Evolutionary conservation across 2,113 vertebrate genomes (phyloP).

Genomic region (Origma solitaria): DNA sequence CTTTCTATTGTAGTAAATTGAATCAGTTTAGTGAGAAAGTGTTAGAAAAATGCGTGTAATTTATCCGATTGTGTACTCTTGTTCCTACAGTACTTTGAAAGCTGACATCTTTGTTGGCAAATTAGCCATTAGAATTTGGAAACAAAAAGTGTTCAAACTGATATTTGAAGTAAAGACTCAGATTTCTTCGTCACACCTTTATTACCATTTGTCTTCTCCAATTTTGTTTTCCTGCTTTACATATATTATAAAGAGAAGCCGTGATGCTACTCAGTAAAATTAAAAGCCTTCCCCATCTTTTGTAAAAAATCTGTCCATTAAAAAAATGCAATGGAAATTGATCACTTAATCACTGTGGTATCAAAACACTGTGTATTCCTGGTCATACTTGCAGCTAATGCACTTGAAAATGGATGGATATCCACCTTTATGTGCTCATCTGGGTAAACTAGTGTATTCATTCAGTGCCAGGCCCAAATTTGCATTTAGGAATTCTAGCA

Average conservation of each 20-base stretch:
- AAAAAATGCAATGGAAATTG: not conserved
- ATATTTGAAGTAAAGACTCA: slow-evolving; percentile 12
- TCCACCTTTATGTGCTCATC: not conserved
- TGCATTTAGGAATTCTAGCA: not conserved
- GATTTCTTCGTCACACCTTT: slow-evolving; percentile 44
- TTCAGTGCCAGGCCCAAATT: not conserved
- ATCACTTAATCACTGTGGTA: not conserved
- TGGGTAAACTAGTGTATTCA: not conserved
- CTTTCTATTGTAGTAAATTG: not conserved
- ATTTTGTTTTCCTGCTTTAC: not conserved
- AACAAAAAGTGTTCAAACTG: slow-evolving; percentile 17
- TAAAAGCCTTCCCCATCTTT: not conserved
- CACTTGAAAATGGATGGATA: not conserved
- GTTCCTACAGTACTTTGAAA: not conserved
- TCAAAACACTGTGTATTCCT: not conserved
- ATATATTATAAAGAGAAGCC: not conserved
- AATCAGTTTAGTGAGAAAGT: slow-evolving; percentile 17
- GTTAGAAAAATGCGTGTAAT: not conserved
- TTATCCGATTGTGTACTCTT: not conserved
- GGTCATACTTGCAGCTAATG: not conserved
- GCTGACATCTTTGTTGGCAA: not conserved
- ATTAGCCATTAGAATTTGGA: not conserved
- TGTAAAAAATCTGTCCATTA: not conserved
- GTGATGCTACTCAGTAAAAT: not conserved
- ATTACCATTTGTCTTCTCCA: slow-evolving; percentile 31